Conservation (phyloP, 2,888 invertebrate genomes). For the Pollenia labialis region DNA sequence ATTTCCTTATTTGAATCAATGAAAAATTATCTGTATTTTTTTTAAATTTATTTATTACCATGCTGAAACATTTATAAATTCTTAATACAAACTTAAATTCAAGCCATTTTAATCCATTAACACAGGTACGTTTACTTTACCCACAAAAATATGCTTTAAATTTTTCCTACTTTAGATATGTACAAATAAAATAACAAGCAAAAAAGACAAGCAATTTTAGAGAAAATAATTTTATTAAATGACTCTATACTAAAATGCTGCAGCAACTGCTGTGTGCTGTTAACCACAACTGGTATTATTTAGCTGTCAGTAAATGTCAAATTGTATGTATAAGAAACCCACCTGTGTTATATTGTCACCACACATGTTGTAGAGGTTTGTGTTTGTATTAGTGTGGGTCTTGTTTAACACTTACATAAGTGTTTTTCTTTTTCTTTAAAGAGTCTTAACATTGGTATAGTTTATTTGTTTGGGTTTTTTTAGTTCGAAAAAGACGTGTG, state of each 20-base stretch:
- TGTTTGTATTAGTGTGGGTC: not conserved
- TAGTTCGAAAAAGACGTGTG: not conserved
- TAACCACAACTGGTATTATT: constrained; percentile 52
- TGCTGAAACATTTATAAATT: constrained; percentile 7
- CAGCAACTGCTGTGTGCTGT: constrained; percentile 28
- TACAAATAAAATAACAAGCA: not conserved
- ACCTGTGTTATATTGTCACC: constrained; percentile 63
- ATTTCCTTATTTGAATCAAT: not conserved
- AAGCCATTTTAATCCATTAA: constrained; percentile 11
- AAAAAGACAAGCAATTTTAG: constrained; percentile 30
- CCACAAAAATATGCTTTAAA: constrained; percentile 38
- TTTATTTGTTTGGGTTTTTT: not conserved
- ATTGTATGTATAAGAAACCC: constrained; percentile 53
- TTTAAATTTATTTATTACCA: not conserved
- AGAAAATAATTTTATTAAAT: constrained; percentile 29
- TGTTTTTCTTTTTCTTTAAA: not conserved
- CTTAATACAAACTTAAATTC: not conserved
- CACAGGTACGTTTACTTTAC: not conserved
- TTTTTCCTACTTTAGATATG: not conserved
- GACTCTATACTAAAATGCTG: constrained; percentile 20
- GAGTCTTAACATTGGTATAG: not conserved
- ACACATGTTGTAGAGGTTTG: constrained; percentile 7
- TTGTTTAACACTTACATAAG: not conserved
- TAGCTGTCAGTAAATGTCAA: constrained; percentile 63
- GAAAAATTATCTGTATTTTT: not conserved